A percentile compares a stretch with the other conserved stretches of the same genome.
Conservation (phyloP, 2,797 vertebrate species). For the Hyperoplus lanceolatus region DNA sequence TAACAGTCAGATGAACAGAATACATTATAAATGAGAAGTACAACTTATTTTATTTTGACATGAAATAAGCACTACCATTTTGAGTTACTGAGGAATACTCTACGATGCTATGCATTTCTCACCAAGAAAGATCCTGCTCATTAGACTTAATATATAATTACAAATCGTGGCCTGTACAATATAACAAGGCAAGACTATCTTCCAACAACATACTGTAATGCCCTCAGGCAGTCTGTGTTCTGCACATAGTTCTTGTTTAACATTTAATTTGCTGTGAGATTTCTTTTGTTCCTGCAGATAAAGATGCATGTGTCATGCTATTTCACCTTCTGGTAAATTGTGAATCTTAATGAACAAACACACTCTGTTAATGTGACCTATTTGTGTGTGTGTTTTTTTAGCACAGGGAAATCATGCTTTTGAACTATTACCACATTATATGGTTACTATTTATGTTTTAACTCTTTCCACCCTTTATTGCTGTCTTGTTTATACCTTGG, state of each 20-base stretch:
- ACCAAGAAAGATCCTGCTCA: conserved; percentile 50
- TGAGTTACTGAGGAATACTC: conserved; percentile 5
- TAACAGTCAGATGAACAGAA: neutral
- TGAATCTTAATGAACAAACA: conserved; percentile 47
- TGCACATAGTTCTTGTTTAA: conserved; percentile 63
- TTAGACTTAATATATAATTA: conserved; percentile 73
- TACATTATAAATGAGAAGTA: conserved; percentile 5
- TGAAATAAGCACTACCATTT: neutral
- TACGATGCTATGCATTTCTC: conserved; percentile 19
- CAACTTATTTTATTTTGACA: neutral
- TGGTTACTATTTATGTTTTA: conserved; percentile 6
- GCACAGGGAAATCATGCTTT: conserved; percentile 1
- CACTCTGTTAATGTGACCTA: conserved; percentile 29
- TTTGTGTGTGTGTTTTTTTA: conserved; percentile 1
- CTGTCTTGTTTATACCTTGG: conserved; percentile 19
- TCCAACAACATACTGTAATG: conserved; percentile 64
- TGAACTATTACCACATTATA: conserved; percentile 4
- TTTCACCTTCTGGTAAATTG: conserved; percentile 18
- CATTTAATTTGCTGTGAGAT: conserved; percentile 67
- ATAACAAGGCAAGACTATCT: conserved; percentile 63
- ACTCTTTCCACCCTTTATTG: conserved; percentile 23
- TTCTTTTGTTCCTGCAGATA: conserved; percentile 43
- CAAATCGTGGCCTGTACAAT: conserved; percentile 54
- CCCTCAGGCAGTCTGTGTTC: conserved; percentile 56
- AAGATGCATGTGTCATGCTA: conserved; percentile 50